A percentile compares a stretch with the other conserved stretches of the same genome.
Evolutionary conservation across 2,888 invertebrate species (phyloP).

Genomic region (Drosophila neonasuta): DNA sequence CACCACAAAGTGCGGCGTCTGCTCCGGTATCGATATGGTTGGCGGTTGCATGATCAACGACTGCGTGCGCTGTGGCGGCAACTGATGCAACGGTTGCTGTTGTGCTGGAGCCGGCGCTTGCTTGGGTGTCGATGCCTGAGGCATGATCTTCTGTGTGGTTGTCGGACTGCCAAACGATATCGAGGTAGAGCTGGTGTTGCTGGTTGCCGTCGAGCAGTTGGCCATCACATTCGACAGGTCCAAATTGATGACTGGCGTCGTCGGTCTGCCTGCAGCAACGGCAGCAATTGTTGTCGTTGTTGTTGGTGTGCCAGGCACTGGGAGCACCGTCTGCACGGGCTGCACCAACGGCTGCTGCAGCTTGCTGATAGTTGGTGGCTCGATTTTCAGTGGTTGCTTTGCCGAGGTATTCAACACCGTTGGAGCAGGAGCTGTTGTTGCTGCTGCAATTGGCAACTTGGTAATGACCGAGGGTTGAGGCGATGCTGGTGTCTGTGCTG

Average conservation of each 20-base stretch:
- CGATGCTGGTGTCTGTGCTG: constrained; percentile 1
- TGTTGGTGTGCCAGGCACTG: constrained; percentile 43
- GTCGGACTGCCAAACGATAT: constrained; percentile 71
- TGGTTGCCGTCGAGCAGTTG: constrained; percentile 43
- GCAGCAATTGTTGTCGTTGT: constrained; percentile 11
- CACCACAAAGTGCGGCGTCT: constrained; percentile 76
- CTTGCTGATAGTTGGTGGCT: constrained; percentile 78
- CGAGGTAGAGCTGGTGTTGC: constrained; percentile 46
- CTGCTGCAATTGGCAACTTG: constrained; percentile 54
- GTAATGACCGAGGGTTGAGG: constrained; percentile 75
- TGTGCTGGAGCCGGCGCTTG: constrained; percentile 39
- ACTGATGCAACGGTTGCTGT: constrained; percentile 58
- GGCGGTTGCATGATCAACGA: constrained; percentile 85
- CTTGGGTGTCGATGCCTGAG: constrained; percentile 70
- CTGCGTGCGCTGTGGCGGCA: constrained; percentile 74
- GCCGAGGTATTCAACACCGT: constrained; percentile 4
- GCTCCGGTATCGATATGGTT: constrained; percentile 86
- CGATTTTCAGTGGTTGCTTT: constrained; percentile 77
- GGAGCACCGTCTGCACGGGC: constrained; percentile 79
- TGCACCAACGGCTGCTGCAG: constrained; percentile 79
- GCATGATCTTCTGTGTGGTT: constrained; percentile 54
- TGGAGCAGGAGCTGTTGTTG: constrained; percentile 8
- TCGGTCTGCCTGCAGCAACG: constrained; percentile 17
- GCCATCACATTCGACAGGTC: constrained; percentile 65
- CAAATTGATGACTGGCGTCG: constrained; percentile 65